A percentile compares a stretch with the other conserved stretches of the same genome.
These are phyloP conservation scores for Leucopsar rothschildi DNA, from an alignment of 2,113 vertebrate genomes.

Conservation along the genomic window DNA sequence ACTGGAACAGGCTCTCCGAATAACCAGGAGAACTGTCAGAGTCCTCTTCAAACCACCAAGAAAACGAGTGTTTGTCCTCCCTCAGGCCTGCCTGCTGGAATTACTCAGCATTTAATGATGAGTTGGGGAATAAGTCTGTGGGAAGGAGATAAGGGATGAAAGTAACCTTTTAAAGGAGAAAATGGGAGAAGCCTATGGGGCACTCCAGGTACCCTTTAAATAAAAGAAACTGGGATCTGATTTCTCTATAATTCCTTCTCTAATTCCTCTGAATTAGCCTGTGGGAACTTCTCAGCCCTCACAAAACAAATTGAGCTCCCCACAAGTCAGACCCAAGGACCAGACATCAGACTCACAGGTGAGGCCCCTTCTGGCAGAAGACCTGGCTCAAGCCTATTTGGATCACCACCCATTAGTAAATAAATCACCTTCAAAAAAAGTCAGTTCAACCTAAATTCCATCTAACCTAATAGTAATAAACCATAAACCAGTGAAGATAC, in stretches of 20 bases:
- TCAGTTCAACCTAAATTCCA: neutral
- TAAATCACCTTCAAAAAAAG: neutral
- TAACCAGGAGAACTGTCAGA: neutral
- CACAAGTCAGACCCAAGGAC: neutral
- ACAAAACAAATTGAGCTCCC: neutral
- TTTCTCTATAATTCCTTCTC: neutral
- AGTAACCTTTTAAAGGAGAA: neutral
- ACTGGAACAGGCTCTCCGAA: neutral
- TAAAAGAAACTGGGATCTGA: neutral
- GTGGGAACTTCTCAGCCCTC: neutral
- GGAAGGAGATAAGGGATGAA: conserved; percentile 11
- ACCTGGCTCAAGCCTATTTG: neutral
- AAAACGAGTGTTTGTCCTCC: neutral
- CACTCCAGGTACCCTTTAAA: neutral
- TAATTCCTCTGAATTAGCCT: neutral
- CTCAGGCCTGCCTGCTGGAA: neutral
- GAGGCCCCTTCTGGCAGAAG: neutral
- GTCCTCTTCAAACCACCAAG: neutral
- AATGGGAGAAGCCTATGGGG: neutral
- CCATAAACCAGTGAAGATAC: neutral
- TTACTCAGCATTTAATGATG: neutral
- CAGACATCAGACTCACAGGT: neutral
- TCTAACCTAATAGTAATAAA: neutral
- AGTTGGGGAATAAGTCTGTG: neutral
- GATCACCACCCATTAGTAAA: neutral